Percentiles rank a stretch among this genome's conserved stretches.
Evolutionary conservation across 1,140 invertebrate species (phyloP).

Genomic region (Alviniconcha marisindica): DNA sequence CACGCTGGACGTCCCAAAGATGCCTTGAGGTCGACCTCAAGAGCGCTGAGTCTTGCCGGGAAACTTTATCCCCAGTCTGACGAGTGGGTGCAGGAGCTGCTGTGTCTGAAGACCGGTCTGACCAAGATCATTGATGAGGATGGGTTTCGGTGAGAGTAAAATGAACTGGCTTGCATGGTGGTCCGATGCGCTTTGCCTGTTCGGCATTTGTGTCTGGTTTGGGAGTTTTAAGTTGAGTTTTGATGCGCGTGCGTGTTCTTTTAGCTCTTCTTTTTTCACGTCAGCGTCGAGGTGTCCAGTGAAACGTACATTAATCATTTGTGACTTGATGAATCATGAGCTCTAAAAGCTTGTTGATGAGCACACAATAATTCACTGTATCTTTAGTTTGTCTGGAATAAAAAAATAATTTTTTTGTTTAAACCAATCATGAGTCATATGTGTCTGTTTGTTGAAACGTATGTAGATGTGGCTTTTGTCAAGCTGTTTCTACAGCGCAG

Average conservation of each 20-base stretch:
- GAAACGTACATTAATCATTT: neutral
- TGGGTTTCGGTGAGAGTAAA: neutral
- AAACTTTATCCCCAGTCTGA: conserved; percentile 45
- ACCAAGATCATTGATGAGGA: neutral
- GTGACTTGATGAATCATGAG: no score
- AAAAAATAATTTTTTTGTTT: no score
- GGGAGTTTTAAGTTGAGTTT: no score
- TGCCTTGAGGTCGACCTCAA: conserved; percentile 45
- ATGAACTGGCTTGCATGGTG: neutral
- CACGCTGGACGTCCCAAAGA: conserved; percentile 72
- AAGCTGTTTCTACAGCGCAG: no score
- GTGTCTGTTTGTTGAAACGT: no score
- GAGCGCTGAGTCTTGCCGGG: conserved; percentile 49
- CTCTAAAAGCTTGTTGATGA: no score
- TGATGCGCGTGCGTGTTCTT: no score
- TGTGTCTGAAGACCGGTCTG: conserved; percentile 22
- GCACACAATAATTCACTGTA: no score
- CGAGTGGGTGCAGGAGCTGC: conserved; percentile 33
- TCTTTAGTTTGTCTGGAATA: no score
- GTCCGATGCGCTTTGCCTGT: neutral
- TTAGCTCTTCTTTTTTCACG: neutral
- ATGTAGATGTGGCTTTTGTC: no score
- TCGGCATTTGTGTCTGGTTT: neutral
- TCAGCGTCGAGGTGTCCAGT: neutral
- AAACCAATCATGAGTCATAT: no score